Conservation (phyloP, 2,113 vertebrate genomes). For the Benitochromis conjunctus region DNA sequence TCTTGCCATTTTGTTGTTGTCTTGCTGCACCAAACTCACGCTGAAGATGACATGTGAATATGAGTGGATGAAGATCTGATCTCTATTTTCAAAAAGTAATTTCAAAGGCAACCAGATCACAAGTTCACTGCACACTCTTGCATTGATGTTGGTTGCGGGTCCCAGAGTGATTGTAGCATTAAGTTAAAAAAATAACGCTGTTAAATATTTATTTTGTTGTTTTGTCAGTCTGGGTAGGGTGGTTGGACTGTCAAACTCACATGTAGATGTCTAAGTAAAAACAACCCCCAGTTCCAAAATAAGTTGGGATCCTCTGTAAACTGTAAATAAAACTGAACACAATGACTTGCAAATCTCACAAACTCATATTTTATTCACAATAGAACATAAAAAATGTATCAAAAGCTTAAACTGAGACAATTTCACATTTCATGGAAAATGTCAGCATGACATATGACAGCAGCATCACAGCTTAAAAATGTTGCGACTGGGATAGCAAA, state of each 20-base stretch:
- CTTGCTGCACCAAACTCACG: background rate
- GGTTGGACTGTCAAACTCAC: background rate
- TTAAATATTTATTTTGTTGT: too few relatives aligned
- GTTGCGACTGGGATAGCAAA: too few relatives aligned
- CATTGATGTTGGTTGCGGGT: background rate
- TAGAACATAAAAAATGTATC: background rate
- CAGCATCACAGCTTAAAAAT: too few relatives aligned
- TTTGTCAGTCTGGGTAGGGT: background rate
- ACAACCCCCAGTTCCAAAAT: too few relatives aligned
- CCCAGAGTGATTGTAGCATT: too few relatives aligned
- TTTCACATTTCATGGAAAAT: background rate
- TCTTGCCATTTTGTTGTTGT: background rate
- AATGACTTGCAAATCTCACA: background rate
- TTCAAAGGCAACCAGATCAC: background rate
- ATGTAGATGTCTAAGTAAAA: background rate
- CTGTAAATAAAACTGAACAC: background rate
- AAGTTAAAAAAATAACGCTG: too few relatives aligned
- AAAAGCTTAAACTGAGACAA: background rate
- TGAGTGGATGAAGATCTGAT: background rate
- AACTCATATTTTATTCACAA: background rate
- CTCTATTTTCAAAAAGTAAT: background rate
- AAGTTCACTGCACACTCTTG: background rate
- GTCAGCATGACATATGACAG: background rate
- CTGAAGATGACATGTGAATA: background rate
- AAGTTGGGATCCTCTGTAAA: accelerated